A percentile compares a stretch with the other conserved stretches of the same genome.
phyloP scores from a whole-genome alignment of 1,140 invertebrate species.

The Drosophila rhopaloa region DNA sequence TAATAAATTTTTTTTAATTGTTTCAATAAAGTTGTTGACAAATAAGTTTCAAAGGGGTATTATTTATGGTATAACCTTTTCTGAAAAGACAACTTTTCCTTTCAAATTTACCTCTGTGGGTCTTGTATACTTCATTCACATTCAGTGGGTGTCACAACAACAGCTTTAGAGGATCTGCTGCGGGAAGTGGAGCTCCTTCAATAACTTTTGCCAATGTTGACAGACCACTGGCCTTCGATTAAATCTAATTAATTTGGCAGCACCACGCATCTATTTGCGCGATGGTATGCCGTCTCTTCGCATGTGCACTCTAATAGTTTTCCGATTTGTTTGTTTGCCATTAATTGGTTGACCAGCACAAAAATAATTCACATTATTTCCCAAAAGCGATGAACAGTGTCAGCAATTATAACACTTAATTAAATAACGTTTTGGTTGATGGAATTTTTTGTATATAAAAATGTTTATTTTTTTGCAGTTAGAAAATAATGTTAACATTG shows the following conservation, averaged over 20 bases:
- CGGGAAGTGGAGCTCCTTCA: constrained; percentile 7
- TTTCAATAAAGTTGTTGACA: too few relatives aligned
- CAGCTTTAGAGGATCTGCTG: constrained; percentile 2
- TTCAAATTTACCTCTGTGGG: too few relatives aligned
- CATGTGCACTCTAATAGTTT: constrained; percentile 19
- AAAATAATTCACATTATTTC: constrained; percentile 57
- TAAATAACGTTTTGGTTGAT: constrained; percentile 2
- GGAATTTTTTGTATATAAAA: neutral
- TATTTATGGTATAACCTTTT: too few relatives aligned
- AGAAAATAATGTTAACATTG: neutral
- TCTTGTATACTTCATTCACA: too few relatives aligned
- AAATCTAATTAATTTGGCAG: constrained; percentile 75
- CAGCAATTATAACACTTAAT: constrained; percentile 9
- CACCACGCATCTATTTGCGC: constrained; percentile 7
- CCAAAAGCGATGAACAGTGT: constrained; percentile 4
- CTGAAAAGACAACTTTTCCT: too few relatives aligned
- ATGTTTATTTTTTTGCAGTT: neutral
- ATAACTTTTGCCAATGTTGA: constrained; percentile 70
- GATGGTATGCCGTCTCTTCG: constrained; percentile 7
- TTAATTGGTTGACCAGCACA: constrained; percentile 27
- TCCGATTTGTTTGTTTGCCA: constrained; percentile 37
- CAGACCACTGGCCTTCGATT: constrained; percentile 65
- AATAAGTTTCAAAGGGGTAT: too few relatives aligned
- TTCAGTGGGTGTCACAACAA: neutral
- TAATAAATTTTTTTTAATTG: too few relatives aligned